Evolutionary conservation across 1,140 invertebrate genomes (phyloP).

Genomic region (Wiebesia pumilae): DNA sequence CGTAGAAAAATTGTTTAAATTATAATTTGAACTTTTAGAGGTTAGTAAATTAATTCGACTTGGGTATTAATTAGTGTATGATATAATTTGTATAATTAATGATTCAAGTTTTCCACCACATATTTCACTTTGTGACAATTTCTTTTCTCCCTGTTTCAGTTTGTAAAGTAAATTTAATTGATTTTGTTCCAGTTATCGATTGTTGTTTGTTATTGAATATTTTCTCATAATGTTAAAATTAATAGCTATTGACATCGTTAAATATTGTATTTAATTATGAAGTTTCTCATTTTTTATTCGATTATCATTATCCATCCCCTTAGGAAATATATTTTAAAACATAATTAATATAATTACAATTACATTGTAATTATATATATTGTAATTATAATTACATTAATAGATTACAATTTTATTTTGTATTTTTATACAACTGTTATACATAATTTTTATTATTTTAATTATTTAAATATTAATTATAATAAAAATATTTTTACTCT

Average conservation of each 20-base stretch:
- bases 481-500: too few species aligned
- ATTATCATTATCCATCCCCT: background rate
- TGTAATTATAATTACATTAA: too few species aligned
- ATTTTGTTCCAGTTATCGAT: background rate
- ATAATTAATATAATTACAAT: background rate
- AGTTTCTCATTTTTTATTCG: background rate
- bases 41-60: background rate
- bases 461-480: too few species aligned
- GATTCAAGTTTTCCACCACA: background rate
- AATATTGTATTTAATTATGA: slow-evolving; percentile 8
- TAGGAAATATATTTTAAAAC: background rate
- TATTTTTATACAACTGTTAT: too few species aligned
- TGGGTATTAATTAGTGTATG: background rate
- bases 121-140: background rate
- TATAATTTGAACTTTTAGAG: background rate
- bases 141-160: background rate
- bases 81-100: too few species aligned
- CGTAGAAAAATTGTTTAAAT: background rate
- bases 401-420: too few species aligned
- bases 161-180: background rate
- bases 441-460: too few species aligned
- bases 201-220: slow-evolving; percentile 1
- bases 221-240: background rate
- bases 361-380: background rate
- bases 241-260: slow-evolving; percentile 18